A percentile compares a stretch with the other conserved stretches of the same genome.
phyloP scores from a whole-genome alignment of 1,140 invertebrate species.

The Chironomus tepperi region DNA sequence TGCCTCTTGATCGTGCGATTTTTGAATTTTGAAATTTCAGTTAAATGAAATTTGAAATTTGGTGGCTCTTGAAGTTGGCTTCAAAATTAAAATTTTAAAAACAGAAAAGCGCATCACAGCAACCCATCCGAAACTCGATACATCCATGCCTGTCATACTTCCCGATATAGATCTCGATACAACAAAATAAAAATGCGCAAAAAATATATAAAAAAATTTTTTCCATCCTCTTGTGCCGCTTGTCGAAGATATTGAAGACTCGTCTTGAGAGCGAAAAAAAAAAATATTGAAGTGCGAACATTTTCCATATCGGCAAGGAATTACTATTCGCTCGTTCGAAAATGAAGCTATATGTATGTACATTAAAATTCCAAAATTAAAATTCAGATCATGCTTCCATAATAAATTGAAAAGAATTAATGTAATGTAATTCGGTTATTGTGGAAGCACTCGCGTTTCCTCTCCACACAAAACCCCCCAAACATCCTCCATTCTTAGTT shows the following conservation, averaged over 20 bases:
- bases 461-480: too few relatives aligned
- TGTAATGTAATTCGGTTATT: conserved; percentile 20
- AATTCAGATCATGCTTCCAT: conserved; percentile 1
- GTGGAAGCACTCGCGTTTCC: not conserved
- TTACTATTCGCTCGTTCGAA: conserved; percentile 4
- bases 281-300: not conserved
- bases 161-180: not conserved
- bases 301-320: not conserved
- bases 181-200: not conserved
- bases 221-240: not conserved
- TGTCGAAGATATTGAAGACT: not conserved
- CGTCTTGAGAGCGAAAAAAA: not conserved
- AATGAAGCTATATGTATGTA: conserved; percentile 20
- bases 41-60: too few relatives aligned
- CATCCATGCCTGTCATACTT: not conserved
- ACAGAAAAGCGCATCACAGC: too few relatives aligned
- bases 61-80: too few relatives aligned
- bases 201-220: not conserved
- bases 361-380: conserved; percentile 19
- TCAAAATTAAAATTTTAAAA: too few relatives aligned
- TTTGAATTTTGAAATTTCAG: too few relatives aligned
- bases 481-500: not conserved
- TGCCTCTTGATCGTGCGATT: too few relatives aligned
- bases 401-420: conserved; percentile 22
- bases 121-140: too few relatives aligned